Evolutionary conservation across 2,797 vertebrate species (phyloP).

Genomic region (Fringilla coelebs): DNA sequence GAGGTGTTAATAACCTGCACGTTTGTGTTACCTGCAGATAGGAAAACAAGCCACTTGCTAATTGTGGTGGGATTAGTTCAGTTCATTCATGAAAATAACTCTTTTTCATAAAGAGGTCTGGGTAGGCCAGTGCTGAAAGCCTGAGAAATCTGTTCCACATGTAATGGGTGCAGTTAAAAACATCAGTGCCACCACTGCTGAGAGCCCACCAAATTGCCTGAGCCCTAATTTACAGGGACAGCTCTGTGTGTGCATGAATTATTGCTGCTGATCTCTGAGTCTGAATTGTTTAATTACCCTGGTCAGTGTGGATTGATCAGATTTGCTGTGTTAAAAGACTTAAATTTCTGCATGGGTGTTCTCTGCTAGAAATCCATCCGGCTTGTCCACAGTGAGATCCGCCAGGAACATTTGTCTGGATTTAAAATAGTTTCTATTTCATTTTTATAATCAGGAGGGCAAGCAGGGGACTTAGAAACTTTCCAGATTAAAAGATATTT

Average conservation of each 20-base stretch:
- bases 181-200: background rate
- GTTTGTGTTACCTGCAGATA: background rate
- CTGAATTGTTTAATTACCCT: background rate
- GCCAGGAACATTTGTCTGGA: background rate
- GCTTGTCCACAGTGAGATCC: background rate
- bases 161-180: background rate
- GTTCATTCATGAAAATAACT: background rate
- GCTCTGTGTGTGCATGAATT: background rate
- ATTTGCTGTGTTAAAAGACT: background rate
- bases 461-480: background rate
- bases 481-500: background rate
- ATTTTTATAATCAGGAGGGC: background rate
- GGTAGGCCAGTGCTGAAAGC: background rate
- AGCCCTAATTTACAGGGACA: background rate
- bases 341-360: accelerated
- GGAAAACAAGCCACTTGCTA: background rate
- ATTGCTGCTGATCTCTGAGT: background rate
- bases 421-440: background rate
- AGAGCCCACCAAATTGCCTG: background rate
- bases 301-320: background rate
- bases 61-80: background rate
- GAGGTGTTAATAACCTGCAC: background rate
- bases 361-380: background rate
- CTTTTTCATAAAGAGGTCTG: background rate
- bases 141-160: background rate